phyloP scores from a whole-genome alignment of 2,797 vertebrate genomes.

The Mergus octosetaceus region DNA sequence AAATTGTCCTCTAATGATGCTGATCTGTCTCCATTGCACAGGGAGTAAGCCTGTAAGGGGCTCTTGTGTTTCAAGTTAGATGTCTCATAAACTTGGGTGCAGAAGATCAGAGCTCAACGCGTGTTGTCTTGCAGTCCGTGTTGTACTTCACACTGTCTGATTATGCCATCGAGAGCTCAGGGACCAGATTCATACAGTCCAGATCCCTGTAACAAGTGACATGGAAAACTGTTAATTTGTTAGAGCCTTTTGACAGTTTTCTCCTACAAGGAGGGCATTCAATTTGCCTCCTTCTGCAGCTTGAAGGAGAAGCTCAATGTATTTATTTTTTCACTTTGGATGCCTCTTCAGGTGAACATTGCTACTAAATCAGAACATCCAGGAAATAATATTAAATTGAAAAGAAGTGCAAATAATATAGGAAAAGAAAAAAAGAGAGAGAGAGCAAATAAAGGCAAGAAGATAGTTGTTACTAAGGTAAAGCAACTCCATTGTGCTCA shows the following conservation, averaged over 20 bases:
- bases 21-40: neutral
- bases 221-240: neutral
- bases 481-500: neutral
- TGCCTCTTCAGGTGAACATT: neutral
- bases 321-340: neutral
- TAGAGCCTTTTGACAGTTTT: neutral
- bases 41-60: neutral
- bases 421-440: neutral
- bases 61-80: neutral
- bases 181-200: rapidly evolving
- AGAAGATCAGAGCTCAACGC: neutral
- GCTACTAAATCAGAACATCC: neutral
- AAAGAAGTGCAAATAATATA: neutral
- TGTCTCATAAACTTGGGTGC: neutral
- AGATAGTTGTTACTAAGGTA: neutral
- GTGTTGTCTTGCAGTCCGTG: neutral
- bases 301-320: neutral
- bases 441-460: neutral
- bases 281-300: neutral
- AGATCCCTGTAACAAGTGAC: neutral
- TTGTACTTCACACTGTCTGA: neutral
- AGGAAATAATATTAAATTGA: neutral
- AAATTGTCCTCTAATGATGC: neutral
- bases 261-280: neutral
- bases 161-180: neutral